Conservation (phyloP, 2,888 invertebrate genomes). For the Drosophila mettleri region DNA sequence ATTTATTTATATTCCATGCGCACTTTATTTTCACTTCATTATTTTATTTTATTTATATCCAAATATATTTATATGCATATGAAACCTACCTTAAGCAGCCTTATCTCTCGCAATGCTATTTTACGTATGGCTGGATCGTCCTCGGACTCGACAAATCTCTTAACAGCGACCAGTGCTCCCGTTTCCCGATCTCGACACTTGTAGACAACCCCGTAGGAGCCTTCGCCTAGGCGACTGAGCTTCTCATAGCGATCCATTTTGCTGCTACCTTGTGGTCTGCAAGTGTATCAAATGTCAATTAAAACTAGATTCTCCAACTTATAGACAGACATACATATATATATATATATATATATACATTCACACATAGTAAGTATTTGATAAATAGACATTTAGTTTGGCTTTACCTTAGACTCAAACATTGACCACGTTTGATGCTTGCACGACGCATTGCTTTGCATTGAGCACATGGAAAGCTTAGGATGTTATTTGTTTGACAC, state of each 20-base stretch:
- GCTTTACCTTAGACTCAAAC: conserved; percentile 82
- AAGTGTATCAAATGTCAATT: conserved; percentile 49
- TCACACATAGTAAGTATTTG: background rate
- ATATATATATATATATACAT: background rate
- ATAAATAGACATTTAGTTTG: conserved; percentile 4
- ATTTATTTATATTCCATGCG: no score
- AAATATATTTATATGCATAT: no score
- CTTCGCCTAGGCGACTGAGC: conserved; percentile 96
- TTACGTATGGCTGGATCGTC: conserved; percentile 98
- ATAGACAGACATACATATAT: background rate
- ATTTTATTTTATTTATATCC: background rate
- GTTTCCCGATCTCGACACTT: conserved; percentile 98
- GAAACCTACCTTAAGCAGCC: conserved; percentile 93
- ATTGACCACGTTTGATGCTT: conserved; percentile 82
- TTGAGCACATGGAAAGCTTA: conserved; percentile 74
- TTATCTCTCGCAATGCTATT: conserved; percentile 97
- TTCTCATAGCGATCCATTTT: conserved; percentile 98
- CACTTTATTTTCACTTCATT: background rate
- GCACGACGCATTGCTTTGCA: conserved; percentile 82
- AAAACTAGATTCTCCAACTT: background rate
- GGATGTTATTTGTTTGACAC: conserved; percentile 66
- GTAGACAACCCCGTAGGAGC: conserved; percentile 90
- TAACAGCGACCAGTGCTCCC: conserved; percentile 97
- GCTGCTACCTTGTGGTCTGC: conserved; percentile 93
- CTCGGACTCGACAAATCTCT: conserved; percentile 98